Conservation (phyloP, 2,888 invertebrate species). For the Tolmerus cingulatus region DNA sequence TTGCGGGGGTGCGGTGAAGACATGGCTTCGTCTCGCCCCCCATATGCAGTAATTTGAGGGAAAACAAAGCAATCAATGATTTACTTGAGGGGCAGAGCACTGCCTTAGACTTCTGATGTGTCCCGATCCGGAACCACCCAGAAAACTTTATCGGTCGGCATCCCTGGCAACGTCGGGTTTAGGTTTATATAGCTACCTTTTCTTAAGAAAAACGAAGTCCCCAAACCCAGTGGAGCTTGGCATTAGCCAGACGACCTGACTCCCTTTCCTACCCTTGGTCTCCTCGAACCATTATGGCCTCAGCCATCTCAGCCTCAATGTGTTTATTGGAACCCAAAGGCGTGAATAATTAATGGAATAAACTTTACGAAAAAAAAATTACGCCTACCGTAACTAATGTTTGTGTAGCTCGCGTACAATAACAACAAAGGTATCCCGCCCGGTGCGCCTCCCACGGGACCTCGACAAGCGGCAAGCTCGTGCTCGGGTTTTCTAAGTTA, state of each 20-base stretch:
- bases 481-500: background rate
- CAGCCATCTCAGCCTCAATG: constrained; percentile 13
- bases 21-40: background rate
- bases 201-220: background rate
- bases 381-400: constrained; percentile 24
- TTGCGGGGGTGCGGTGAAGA: background rate
- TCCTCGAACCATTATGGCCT: background rate
- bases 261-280: background rate
- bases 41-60: background rate
- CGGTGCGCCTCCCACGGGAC: background rate
- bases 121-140: constrained; percentile 1
- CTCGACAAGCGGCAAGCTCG: background rate
- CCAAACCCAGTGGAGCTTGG: background rate
- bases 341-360: constrained; percentile 50
- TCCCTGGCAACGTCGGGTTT: background rate
- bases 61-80: constrained; percentile 29
- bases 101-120: background rate
- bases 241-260: constrained; percentile 26
- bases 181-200: background rate
- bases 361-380: constrained; percentile 38
- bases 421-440: constrained; percentile 25
- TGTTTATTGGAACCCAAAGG: constrained; percentile 47
- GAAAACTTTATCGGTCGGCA: background rate
- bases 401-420: constrained; percentile 24
- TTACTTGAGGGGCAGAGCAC: background rate